phyloP scores from a whole-genome alignment of 1,140 invertebrate genomes.

The Riptortus pedestris region DNA sequence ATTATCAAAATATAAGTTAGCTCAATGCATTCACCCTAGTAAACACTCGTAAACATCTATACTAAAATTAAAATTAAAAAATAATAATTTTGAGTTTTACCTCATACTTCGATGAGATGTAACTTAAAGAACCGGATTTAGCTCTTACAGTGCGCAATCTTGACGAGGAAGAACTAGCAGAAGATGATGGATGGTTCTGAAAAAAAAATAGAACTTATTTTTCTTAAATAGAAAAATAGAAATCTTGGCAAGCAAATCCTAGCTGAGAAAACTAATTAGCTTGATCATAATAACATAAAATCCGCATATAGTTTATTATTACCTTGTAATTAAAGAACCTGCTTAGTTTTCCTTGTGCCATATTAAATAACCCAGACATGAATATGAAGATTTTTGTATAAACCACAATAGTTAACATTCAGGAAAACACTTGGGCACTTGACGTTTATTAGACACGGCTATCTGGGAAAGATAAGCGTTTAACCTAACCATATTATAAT shows the following conservation, averaged over 20 bases:
- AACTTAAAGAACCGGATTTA: slow-evolving; percentile 31
- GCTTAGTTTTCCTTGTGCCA: slow-evolving; percentile 27
- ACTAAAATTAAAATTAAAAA: too few relatives aligned
- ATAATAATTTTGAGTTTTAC: too few relatives aligned
- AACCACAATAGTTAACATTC: slow-evolving; percentile 25
- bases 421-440: neutral
- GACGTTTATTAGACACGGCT: slow-evolving; percentile 2
- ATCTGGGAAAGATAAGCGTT: neutral
- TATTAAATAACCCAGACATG: slow-evolving; percentile 28
- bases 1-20: too few relatives aligned
- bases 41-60: too few relatives aligned
- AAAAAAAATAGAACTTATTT: slow-evolving; percentile 17
- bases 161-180: slow-evolving; percentile 31
- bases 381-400: slow-evolving; percentile 7
- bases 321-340: slow-evolving; percentile 29
- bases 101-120: slow-evolving; percentile 33
- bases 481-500: slow-evolving; percentile 6
- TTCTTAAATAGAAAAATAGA: too few relatives aligned
- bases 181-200: slow-evolving; percentile 31
- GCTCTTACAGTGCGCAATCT: slow-evolving; percentile 30
- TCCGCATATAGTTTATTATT: neutral
- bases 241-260: too few relatives aligned
- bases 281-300: too few relatives aligned
- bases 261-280: too few relatives aligned
- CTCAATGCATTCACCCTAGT: too few relatives aligned